A percentile compares a stretch with the other conserved stretches of the same genome.
phyloP scores from a whole-genome alignment of 2,113 vertebrate genomes.

The Cheirogaleus medius region DNA sequence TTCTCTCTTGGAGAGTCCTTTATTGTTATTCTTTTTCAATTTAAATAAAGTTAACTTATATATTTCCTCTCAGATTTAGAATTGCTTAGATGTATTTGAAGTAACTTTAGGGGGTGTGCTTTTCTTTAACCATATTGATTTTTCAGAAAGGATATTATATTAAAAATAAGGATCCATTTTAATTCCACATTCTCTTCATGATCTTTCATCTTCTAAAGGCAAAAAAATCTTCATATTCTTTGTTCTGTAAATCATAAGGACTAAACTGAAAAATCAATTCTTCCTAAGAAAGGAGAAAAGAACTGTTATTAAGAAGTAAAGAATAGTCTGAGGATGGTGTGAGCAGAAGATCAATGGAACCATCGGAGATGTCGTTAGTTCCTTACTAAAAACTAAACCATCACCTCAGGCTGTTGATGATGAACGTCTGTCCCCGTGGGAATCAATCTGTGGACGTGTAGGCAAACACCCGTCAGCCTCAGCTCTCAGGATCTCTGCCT shows the following conservation, averaged over 20 bases:
- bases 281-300: slow-evolving; percentile 60
- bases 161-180: slow-evolving; percentile 66
- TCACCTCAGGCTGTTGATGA: slow-evolving; percentile 13
- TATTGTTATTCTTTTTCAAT: background rate
- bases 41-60: slow-evolving; percentile 50
- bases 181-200: slow-evolving; percentile 50
- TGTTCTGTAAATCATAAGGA: slow-evolving; percentile 57
- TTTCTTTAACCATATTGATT: slow-evolving; percentile 44
- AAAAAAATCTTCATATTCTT: slow-evolving; percentile 72
- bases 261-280: slow-evolving; percentile 74
- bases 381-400: slow-evolving; percentile 45
- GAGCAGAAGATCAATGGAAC: slow-evolving; percentile 61
- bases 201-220: slow-evolving; percentile 63
- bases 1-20: slow-evolving; percentile 7
- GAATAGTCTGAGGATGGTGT: slow-evolving; percentile 27
- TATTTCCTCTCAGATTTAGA: slow-evolving; percentile 55
- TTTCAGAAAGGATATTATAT: slow-evolving; percentile 62
- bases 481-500: background rate
- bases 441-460: background rate
- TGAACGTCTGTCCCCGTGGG: background rate
- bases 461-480: background rate
- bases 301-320: slow-evolving; percentile 70
- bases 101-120: background rate
- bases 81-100: slow-evolving; percentile 36
- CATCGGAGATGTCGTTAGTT: background rate